These are phyloP conservation scores for Parotocinclus haroldoi DNA, from an alignment of 2,797 vertebrate species.

Conservation along the genomic window DNA sequence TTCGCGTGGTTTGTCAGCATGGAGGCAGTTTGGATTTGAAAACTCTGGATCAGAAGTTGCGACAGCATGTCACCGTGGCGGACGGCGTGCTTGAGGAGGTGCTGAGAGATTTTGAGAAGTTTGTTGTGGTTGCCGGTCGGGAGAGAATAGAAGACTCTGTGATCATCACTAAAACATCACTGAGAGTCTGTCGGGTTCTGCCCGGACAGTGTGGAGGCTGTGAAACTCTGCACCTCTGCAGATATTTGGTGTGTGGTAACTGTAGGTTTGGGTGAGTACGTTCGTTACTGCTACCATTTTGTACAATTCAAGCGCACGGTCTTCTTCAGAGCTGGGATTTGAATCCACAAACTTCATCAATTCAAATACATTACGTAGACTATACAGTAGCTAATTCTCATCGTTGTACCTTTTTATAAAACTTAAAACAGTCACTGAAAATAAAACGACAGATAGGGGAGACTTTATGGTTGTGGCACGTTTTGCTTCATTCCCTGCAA, in stretches of 20 bases:
- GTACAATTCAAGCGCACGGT: background rate
- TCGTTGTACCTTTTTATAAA: too few species aligned
- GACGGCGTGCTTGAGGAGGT: slow-evolving; percentile 36
- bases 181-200: slow-evolving; percentile 73
- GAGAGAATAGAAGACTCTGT: background rate
- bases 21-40: slow-evolving; percentile 58
- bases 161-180: slow-evolving; percentile 62
- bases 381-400: too few species aligned
- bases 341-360: too few species aligned
- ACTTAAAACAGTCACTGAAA: too few species aligned
- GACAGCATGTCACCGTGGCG: slow-evolving; percentile 29
- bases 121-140: slow-evolving; percentile 47
- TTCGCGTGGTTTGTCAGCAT: slow-evolving; percentile 58
- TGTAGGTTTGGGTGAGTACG: slow-evolving; percentile 71
- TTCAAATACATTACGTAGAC: too few species aligned
- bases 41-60: slow-evolving; percentile 46
- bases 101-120: slow-evolving; percentile 53
- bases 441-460: too few species aligned
- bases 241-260: slow-evolving; percentile 73
- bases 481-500: too few species aligned
- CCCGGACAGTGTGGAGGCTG: slow-evolving; percentile 60
- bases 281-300: too few species aligned
- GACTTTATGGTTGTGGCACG: too few species aligned
- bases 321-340: too few species aligned
- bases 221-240: slow-evolving; percentile 80